Evolutionary conservation across 2,888 invertebrate genomes (phyloP).

Genomic region (Parnassius mnemosyne): DNA sequence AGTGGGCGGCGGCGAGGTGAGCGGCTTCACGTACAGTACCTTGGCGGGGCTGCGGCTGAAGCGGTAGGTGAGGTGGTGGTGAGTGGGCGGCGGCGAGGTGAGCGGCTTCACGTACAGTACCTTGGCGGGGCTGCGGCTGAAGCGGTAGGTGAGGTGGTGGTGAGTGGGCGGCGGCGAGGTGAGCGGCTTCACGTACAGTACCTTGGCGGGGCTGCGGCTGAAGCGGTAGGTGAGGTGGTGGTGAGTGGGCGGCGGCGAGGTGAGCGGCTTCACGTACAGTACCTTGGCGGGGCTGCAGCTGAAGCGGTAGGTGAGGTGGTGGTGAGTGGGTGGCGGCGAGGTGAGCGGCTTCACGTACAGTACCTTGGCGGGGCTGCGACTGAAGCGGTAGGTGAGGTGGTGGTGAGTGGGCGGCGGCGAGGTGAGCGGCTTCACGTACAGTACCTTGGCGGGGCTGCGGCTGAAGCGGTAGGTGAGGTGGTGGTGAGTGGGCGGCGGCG

Average conservation of each 20-base stretch:
- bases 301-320: too few species aligned
- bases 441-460: conserved; percentile 83
- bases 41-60: conserved; percentile 73
- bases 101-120: conserved; percentile 80
- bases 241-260: not conserved
- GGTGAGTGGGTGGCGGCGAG: not conserved
- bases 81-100: conserved; percentile 46
- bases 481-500: conserved; percentile 62
- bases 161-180: conserved; percentile 46
- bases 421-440: conserved; percentile 50
- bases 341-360: not conserved
- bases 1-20: not conserved
- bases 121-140: conserved; percentile 77
- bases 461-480: too few species aligned
- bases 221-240: too few species aligned
- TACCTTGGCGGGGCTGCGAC: conserved; percentile 33
- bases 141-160: too few species aligned
- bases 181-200: conserved; percentile 76
- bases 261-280: not conserved
- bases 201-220: conserved; percentile 80
- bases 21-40: conserved; percentile 62
- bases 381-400: too few species aligned
- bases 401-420: conserved; percentile 63
- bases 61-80: conserved; percentile 39
- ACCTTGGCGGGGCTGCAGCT: conserved; percentile 33